A percentile compares a stretch with the other conserved stretches of the same genome.
Conservation (phyloP, 2,113 vertebrate genomes). For the Amblyopsis rosae region DNA sequence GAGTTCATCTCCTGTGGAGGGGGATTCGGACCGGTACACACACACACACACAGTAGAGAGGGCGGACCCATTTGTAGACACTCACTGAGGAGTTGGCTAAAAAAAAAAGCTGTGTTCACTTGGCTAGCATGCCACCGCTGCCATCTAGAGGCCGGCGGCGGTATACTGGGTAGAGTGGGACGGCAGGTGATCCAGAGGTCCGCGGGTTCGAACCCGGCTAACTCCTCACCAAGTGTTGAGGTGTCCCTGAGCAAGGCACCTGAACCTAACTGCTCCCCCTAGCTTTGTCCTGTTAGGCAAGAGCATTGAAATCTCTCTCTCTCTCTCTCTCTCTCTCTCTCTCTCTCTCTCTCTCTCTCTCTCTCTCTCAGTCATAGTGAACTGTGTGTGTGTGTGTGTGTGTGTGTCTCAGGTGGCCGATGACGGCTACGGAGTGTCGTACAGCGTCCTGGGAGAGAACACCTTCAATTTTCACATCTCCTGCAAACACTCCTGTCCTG, state of each 20-base stretch:
- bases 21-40: slow-evolving; percentile 90
- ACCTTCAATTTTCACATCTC: slow-evolving; percentile 88
- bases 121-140: no score
- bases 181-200: no score
- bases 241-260: no score
- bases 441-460: slow-evolving; percentile 81
- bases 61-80: no score
- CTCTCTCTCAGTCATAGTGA: not conserved
- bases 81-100: no score
- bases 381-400: not conserved
- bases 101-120: no score
- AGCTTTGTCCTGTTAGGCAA: not conserved
- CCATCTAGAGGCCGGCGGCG: no score
- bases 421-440: slow-evolving; percentile 88
- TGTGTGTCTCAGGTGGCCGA: slow-evolving; percentile 79
- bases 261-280: no score
- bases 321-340: not conserved
- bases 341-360: not conserved
- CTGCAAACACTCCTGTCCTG: slow-evolving; percentile 84
- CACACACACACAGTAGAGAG: no score
- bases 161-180: no score
- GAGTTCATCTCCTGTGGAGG: slow-evolving; percentile 87
- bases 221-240: no score
- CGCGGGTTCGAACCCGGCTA: no score
- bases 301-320: not conserved